Conservation (phyloP, 2,113 vertebrate species). For the Mystacornis crossleyi region DNA sequence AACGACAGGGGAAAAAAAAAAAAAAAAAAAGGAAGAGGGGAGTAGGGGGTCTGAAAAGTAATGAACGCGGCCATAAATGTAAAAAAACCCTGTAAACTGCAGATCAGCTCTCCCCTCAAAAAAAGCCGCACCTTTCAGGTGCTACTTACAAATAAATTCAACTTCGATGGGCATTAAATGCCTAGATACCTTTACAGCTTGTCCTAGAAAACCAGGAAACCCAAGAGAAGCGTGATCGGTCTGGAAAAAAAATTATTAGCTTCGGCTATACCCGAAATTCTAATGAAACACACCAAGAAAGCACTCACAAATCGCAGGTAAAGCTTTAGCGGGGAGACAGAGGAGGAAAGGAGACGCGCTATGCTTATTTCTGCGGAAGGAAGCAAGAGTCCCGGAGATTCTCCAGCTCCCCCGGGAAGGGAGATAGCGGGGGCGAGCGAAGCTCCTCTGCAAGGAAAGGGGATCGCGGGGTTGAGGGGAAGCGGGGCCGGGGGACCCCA, state of each 20-base stretch:
- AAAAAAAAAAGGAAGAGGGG: fast-evolving
- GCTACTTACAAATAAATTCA: not conserved
- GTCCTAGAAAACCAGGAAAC: not conserved
- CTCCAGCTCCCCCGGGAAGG: not conserved
- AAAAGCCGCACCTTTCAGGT: not conserved
- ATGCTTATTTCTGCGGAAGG: not conserved
- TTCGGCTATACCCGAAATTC: not conserved
- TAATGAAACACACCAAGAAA: fast-evolving
- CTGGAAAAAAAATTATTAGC: fast-evolving
- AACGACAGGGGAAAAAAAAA: not conserved
- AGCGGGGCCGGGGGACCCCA: no score
- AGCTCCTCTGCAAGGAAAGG: not conserved
- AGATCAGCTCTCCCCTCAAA: not conserved
- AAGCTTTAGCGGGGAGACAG: not conserved
- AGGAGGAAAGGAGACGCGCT: fast-evolving
- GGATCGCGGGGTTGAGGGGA: fast-evolving
- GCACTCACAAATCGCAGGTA: not conserved
- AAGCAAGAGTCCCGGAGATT: not conserved
- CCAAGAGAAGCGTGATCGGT: not conserved
- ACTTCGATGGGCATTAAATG: not conserved
- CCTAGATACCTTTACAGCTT: not conserved
- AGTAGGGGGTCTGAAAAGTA: not conserved
- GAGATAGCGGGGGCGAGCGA: not conserved
- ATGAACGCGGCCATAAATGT: not conserved
- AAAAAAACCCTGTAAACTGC: fast-evolving